Base-by-base conservation (phyloP, 2,797 vertebrate species). In the Gouania willdenowi region DNA sequence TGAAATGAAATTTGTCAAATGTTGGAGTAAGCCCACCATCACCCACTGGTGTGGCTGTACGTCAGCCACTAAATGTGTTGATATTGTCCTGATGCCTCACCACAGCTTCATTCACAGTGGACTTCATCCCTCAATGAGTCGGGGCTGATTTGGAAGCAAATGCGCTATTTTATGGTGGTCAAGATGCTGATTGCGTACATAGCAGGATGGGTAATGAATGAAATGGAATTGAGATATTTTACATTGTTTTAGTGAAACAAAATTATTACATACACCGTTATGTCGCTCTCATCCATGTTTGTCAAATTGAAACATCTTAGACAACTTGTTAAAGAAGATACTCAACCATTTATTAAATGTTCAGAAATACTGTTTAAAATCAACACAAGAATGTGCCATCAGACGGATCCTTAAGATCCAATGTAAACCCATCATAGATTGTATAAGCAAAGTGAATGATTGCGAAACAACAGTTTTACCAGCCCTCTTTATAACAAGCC, bases 261-360 rank as follows among this genome's bases (percentile, higher is more conserved):
- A 23, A 8, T 33, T 4, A 51, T 39, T 13, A 5, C 11, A 10
- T 5, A 24, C 20, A 17, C 18, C 27, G 38, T 14, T 8, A 38
- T 1, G 11, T 14, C 12, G 3, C 1, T 5, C 33, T 27, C 11
- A 20, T 27, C 10, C 6, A 30, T 3, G 13, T 8, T 10, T 20
- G 27, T n/a, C 15, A 58, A 48, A 79, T 54, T 53, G 20, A 75
- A 28, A 65, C 32, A 5, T 49, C 54, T 32, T 43, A 79, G 71
- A 56, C 51, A 72, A 44, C 34, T 33, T 56, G 49, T 71, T 65
- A 75, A 67, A 77, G 76, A 72, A 84, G 66, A 75, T 57, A 69
- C 50, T 82, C 8, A 9, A 78, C 75, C 81, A 80, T 89, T 89
- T 88, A 89, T 85, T 89, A 86, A 88, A 87, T 81, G 77, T 83